Evolutionary conservation across 1,140 invertebrate species (phyloP).

Genomic region (Anastatus disparis): DNA sequence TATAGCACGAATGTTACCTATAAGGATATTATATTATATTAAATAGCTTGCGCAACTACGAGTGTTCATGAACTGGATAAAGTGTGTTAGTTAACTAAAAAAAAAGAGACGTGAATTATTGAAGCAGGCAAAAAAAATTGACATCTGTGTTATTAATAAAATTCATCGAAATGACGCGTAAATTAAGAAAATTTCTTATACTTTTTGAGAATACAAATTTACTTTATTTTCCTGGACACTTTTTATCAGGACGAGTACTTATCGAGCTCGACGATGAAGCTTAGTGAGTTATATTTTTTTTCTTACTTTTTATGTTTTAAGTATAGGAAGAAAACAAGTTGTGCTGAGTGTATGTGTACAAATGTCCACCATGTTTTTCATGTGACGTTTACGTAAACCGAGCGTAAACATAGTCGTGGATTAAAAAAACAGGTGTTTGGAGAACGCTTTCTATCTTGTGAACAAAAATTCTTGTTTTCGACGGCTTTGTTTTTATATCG

Average conservation of each 20-base stretch:
- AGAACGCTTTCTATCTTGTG: not conserved
- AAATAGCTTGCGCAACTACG: not conserved
- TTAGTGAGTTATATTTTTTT: slow-evolving; percentile 72
- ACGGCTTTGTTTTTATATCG: too few relatives aligned
- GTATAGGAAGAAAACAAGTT: too few relatives aligned
- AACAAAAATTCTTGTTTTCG: too few relatives aligned
- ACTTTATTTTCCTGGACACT: slow-evolving; percentile 91
- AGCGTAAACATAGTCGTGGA: not conserved
- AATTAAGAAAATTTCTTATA: slow-evolving; percentile 92
- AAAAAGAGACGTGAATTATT: not conserved
- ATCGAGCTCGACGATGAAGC: slow-evolving; percentile 94
- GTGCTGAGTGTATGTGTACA: too few relatives aligned
- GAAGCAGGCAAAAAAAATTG: too few relatives aligned
- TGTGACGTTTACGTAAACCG: too few relatives aligned
- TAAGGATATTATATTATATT: too few relatives aligned
- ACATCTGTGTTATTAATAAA: too few relatives aligned
- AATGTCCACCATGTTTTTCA: too few relatives aligned
- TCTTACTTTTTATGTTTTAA: too few relatives aligned
- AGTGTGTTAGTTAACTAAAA: not conserved
- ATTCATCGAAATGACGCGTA: slow-evolving; percentile 80
- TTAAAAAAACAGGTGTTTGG: not conserved
- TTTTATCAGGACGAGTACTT: slow-evolving; percentile 89
- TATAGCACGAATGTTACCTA: too few relatives aligned
- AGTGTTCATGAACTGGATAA: not conserved
- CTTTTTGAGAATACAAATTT: slow-evolving; percentile 93